Percentiles rank a stretch among this genome's conserved stretches.
Conservation (phyloP, 2,888 invertebrate genomes). For the Halictus quadricinctus region DNA sequence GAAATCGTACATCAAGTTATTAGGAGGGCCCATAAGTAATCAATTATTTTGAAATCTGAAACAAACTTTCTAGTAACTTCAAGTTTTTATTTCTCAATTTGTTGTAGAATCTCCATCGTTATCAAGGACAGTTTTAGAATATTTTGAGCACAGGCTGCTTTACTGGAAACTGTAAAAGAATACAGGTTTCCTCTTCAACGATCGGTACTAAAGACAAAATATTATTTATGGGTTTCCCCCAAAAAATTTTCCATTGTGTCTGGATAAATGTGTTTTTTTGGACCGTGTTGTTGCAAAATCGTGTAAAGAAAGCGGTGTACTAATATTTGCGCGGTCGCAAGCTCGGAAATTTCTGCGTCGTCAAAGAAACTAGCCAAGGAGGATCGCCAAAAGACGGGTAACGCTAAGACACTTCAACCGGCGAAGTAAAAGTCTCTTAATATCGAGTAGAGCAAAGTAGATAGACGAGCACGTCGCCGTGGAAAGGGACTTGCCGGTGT, state of each 20-base stretch:
- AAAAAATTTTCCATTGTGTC: too few species aligned
- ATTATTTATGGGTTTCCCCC: too few species aligned
- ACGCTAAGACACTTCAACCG: conserved; percentile 7
- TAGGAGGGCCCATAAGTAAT: too few species aligned
- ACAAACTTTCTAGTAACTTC: too few species aligned
- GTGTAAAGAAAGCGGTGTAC: not conserved
- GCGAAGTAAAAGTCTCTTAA: conserved; percentile 57
- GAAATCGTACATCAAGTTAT: not conserved
- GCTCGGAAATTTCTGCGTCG: not conserved
- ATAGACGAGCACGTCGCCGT: conserved; percentile 24
- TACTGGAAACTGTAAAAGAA: too few species aligned
- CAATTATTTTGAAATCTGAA: too few species aligned
- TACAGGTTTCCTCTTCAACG: too few species aligned
- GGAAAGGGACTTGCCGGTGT: conserved; percentile 38
- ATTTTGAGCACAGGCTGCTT: too few species aligned
- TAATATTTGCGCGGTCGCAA: not conserved
- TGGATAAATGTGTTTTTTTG: not conserved
- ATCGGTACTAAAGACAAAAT: too few species aligned
- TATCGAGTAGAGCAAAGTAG: conserved; percentile 46
- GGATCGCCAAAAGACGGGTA: not conserved
- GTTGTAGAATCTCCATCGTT: too few species aligned
- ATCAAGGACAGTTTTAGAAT: too few species aligned
- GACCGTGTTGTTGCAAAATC: not conserved
- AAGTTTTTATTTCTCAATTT: too few species aligned
- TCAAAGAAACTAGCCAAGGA: not conserved